Percentiles rank a stretch among this genome's conserved stretches.
Evolutionary conservation across 1,140 invertebrate genomes (phyloP).

Genomic region (Spodoptera litura): DNA sequence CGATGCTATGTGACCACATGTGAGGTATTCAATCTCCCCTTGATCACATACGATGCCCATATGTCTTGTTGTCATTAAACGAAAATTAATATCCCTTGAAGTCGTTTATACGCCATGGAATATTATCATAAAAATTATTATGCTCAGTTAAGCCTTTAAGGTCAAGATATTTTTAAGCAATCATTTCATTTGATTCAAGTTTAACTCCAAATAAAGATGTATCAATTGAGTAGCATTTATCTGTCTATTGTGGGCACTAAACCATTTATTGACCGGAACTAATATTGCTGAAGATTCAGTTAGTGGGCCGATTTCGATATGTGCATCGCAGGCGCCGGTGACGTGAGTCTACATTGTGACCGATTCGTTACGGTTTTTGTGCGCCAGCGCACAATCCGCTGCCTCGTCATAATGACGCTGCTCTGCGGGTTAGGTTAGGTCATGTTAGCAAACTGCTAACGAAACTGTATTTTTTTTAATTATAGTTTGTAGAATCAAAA

Average conservation of each 20-base stretch:
- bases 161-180: too few species aligned
- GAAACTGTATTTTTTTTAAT: background rate
- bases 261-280: background rate
- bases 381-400: constrained; percentile 58
- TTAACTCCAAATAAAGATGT: background rate
- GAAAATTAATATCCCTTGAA: too few species aligned
- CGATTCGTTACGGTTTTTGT: constrained; percentile 78
- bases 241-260: constrained; percentile 12
- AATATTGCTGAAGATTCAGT: constrained; percentile 31
- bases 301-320: constrained; percentile 48
- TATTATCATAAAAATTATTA: too few species aligned
- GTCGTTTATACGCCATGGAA: too few species aligned
- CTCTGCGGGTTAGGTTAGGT: constrained; percentile 71
- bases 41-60: background rate
- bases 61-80: too few species aligned
- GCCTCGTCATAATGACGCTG: constrained; percentile 62
- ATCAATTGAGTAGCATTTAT: constrained; percentile 12
- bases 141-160: too few species aligned
- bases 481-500: constrained; percentile 7
- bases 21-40: constrained; percentile 36
- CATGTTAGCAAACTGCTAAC: constrained; percentile 55
- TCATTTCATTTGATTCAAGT: too few species aligned
- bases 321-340: constrained; percentile 52
- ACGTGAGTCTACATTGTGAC: constrained; percentile 59
- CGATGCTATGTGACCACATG: constrained; percentile 48